Evolutionary conservation across 1,140 invertebrate species (phyloP).

Genomic region (Sitodiplosis mosellana): DNA sequence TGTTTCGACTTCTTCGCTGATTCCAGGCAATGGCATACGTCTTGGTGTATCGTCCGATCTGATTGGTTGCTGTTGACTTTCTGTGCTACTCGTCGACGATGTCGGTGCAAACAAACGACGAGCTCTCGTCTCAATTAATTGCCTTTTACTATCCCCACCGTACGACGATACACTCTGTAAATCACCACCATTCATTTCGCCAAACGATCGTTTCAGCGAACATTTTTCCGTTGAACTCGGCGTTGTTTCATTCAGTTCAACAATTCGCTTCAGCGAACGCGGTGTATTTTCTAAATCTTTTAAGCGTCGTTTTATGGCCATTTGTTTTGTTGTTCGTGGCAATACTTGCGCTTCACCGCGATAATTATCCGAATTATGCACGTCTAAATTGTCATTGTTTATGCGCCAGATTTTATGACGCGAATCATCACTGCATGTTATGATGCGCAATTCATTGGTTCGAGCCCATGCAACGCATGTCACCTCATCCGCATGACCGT

Average conservation of each 20-base stretch:
- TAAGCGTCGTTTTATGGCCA: slow-evolving; percentile 15
- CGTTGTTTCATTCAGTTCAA: slow-evolving; percentile 22
- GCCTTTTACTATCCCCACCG: slow-evolving; percentile 19
- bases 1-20: neutral
- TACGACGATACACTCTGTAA: slow-evolving; percentile 3
- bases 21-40: neutral
- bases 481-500: slow-evolving; percentile 63
- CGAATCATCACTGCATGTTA: slow-evolving; percentile 66
- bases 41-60: no score
- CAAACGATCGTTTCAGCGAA: slow-evolving; percentile 14
- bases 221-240: slow-evolving; percentile 18
- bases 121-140: slow-evolving; percentile 23
- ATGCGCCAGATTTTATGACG: slow-evolving; percentile 57
- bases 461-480: slow-evolving; percentile 64
- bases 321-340: slow-evolving; percentile 3
- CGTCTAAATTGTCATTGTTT: slow-evolving; percentile 30
- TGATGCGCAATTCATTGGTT: slow-evolving; percentile 33
- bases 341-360: slow-evolving; percentile 34
- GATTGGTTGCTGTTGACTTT: neutral
- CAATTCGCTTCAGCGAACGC: slow-evolving; percentile 25
- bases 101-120: slow-evolving; percentile 23
- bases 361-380: slow-evolving; percentile 26
- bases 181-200: slow-evolving; percentile 16
- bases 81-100: neutral
- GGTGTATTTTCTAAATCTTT: slow-evolving; percentile 29